These are phyloP conservation scores for Peromyscus polionotus DNA, from an alignment of 2,113 vertebrate species.

Conservation along the genomic window DNA sequence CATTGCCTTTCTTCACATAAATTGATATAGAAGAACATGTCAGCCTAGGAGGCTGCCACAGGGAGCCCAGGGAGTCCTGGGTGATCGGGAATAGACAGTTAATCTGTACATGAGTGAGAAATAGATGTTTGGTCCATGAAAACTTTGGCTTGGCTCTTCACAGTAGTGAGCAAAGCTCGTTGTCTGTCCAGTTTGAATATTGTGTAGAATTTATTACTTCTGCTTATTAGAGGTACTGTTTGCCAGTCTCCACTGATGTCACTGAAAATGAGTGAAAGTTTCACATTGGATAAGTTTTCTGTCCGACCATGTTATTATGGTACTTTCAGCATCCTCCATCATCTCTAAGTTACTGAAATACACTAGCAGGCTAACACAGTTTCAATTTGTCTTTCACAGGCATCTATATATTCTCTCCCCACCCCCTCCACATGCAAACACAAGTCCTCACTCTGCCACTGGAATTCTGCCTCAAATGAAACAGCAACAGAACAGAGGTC, in stretches of 20 bases:
- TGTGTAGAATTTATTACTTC: constrained; percentile 63
- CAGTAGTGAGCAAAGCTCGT: neutral
- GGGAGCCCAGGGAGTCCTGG: neutral
- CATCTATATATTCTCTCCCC: neutral
- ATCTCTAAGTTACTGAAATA: constrained; percentile 63
- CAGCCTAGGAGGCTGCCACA: neutral
- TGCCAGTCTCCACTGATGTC: constrained; percentile 39
- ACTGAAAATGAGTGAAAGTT: constrained; percentile 73
- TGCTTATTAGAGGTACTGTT: constrained; percentile 75
- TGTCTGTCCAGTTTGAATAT: constrained; percentile 65
- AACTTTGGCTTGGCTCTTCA: constrained; percentile 22
- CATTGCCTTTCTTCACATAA: neutral
- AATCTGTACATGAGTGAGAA: neutral
- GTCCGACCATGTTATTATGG: constrained; percentile 42
- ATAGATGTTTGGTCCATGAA: neutral
- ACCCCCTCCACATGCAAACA: neutral
- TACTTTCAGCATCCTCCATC: constrained; percentile 53
- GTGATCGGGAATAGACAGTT: neutral
- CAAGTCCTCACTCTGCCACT: constrained; percentile 42
- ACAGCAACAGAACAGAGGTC: constrained; percentile 86
- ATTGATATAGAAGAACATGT: neutral
- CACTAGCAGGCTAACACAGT: constrained; percentile 56
- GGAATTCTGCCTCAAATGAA: constrained; percentile 87
- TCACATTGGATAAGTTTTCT: constrained; percentile 72
- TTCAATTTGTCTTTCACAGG: constrained; percentile 77